Conservation (phyloP, 2,888 invertebrate genomes). For the Hypolimnas misippus region DNA sequence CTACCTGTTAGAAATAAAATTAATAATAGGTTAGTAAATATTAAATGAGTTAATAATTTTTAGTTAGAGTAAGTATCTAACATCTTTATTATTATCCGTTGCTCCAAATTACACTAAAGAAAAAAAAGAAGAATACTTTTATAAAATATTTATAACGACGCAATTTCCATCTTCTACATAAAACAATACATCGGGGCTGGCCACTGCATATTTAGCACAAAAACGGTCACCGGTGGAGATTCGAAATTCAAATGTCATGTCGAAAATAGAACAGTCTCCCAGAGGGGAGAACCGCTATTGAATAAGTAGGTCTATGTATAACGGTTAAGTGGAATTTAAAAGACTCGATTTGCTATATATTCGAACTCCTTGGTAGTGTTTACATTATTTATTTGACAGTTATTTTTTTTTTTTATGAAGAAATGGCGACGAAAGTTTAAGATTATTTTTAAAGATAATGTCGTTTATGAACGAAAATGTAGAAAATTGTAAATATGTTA, state of each 20-base stretch:
- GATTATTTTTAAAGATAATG: too few species aligned
- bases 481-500: too few species aligned
- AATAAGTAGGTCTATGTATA: slow-evolving; percentile 41
- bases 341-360: slow-evolving; percentile 12
- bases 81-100: too few species aligned
- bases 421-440: background rate
- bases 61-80: too few species aligned
- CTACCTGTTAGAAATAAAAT: too few species aligned
- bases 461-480: too few species aligned
- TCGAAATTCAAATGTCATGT: slow-evolving; percentile 67
- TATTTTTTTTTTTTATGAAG: background rate
- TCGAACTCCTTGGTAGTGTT: background rate
- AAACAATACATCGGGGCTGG: slow-evolving; percentile 50
- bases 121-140: background rate
- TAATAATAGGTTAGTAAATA: too few species aligned
- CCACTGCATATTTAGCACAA: slow-evolving; percentile 67
- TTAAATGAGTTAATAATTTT: too few species aligned
- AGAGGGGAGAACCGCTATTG: slow-evolving; percentile 53
- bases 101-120: too few species aligned
- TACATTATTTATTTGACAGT: background rate
- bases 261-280: slow-evolving; percentile 60
- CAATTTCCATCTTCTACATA: slow-evolving; percentile 61
- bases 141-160: slow-evolving; percentile 17
- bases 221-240: slow-evolving; percentile 52
- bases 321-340: slow-evolving; percentile 35